Evolutionary conservation across 2,888 invertebrate species (phyloP).

Genomic region (Bruchidius siliquastri): DNA sequence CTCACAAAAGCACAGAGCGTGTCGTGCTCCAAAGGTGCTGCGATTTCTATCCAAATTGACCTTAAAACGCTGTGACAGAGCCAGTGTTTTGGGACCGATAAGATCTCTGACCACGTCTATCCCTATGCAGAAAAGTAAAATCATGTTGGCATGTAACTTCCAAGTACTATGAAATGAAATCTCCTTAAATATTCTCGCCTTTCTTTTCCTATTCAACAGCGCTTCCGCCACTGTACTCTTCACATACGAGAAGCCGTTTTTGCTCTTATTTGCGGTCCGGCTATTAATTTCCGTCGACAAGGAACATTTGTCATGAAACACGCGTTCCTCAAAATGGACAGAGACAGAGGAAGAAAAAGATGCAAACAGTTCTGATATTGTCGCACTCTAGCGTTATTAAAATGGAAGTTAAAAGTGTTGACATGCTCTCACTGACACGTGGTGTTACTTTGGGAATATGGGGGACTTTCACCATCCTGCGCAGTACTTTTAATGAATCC

Average conservation of each 20-base stretch:
- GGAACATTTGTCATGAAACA: not conserved
- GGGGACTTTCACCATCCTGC: not conserved
- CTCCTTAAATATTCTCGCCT: not conserved
- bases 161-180: no score
- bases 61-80: no score
- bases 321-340: not conserved
- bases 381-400: not conserved
- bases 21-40: no score
- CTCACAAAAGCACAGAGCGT: no score
- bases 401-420: not conserved
- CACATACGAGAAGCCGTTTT: not conserved
- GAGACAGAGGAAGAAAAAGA: not conserved
- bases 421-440: not conserved
- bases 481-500: not conserved
- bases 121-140: no score
- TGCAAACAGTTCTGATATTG: not conserved
- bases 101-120: no score
- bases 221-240: not conserved
- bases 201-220: not conserved
- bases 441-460: not conserved
- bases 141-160: no score
- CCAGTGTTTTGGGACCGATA: no score
- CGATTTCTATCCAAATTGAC: no score
- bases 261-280: not conserved
- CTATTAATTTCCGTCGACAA: not conserved